A percentile compares a stretch with the other conserved stretches of the same genome.
Evolutionary conservation across 2,888 invertebrate species (phyloP).

Genomic region (Cheilosia grossa): DNA sequence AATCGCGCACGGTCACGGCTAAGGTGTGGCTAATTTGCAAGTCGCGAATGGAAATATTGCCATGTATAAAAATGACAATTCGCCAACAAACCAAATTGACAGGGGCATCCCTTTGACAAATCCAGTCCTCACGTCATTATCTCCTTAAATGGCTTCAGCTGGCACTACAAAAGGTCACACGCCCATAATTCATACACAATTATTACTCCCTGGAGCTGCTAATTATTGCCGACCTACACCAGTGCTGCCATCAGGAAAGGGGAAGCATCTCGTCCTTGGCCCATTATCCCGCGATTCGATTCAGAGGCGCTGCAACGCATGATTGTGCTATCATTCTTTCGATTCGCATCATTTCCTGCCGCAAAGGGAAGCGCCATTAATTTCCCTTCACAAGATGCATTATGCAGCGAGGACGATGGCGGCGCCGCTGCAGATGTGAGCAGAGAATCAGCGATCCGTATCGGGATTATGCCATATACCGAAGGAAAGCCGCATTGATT

Average conservation of each 20-base stretch:
- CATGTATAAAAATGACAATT: constrained; percentile 15
- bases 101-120: neutral
- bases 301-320: constrained; percentile 65
- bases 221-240: constrained; percentile 37
- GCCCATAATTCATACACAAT: constrained; percentile 60
- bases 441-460: constrained; percentile 61
- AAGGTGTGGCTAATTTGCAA: constrained; percentile 67
- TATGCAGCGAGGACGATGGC: constrained; percentile 33
- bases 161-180: constrained; percentile 45
- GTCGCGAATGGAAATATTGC: constrained; percentile 29
- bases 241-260: neutral
- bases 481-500: constrained; percentile 22
- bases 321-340: constrained; percentile 64
- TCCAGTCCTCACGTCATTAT: constrained; percentile 5
- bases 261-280: constrained; percentile 53
- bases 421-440: constrained; percentile 38
- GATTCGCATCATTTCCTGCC: constrained; percentile 58
- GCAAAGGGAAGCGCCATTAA: constrained; percentile 54
- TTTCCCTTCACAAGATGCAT: constrained; percentile 38
- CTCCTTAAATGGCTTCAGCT: constrained; percentile 13
- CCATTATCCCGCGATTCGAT: constrained; percentile 51
- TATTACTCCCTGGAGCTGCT: constrained; percentile 41
- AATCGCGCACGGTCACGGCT: constrained; percentile 18
- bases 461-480: constrained; percentile 51
- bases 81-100: constrained; percentile 11